phyloP scores from a whole-genome alignment of 2,797 vertebrate genomes.

The Okamejei kenojei region DNA sequence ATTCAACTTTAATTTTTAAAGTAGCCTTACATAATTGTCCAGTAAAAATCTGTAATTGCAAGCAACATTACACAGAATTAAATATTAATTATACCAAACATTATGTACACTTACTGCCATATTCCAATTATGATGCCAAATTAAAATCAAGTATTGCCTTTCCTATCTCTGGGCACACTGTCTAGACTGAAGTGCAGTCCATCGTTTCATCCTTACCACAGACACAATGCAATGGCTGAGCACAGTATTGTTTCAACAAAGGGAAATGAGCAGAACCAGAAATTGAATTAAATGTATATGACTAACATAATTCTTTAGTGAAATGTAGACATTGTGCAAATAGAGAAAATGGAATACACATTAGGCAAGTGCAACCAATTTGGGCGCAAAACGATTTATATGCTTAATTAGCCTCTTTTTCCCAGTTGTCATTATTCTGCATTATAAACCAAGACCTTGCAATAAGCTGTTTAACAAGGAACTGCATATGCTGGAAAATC shows the following conservation, averaged over 20 bases:
- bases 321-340: not conserved
- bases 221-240: not conserved
- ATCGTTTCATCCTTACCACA: not conserved
- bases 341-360: not conserved
- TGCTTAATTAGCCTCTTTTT: not conserved
- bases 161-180: not conserved
- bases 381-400: not conserved
- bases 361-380: not conserved
- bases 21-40: not conserved
- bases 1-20: not conserved
- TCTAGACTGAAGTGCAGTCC: not conserved
- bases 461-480: too few relatives aligned
- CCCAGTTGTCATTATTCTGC: not conserved
- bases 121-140: not conserved
- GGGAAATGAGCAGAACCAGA: not conserved
- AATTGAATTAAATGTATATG: not conserved
- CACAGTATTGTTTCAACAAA: not conserved
- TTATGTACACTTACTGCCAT: not conserved
- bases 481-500: too few relatives aligned
- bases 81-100: not conserved
- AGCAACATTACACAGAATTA: not conserved
- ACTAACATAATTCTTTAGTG: not conserved
- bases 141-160: not conserved
- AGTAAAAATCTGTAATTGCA: constrained; percentile 13
- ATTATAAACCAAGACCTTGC: not conserved